A percentile compares a stretch with the other conserved stretches of the same genome.
Conservation (phyloP, 1,140 invertebrate species). For the Limonius californicus region DNA sequence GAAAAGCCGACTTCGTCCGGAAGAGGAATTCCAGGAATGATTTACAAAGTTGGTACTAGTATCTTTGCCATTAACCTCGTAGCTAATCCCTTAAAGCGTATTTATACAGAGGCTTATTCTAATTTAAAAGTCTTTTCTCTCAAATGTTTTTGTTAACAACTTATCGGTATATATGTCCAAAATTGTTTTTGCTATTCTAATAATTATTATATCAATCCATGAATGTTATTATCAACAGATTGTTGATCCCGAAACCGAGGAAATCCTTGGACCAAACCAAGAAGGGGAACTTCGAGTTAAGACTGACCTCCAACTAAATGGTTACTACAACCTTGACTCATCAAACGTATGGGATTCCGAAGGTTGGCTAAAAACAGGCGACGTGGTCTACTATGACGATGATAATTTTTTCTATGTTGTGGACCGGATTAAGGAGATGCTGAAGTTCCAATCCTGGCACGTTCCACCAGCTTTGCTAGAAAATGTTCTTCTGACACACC, state of each 20-base stretch:
- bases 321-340: conserved; percentile 50
- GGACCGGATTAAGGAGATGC: conserved; percentile 70
- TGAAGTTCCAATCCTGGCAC: conserved; percentile 57
- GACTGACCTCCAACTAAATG: conserved; percentile 51
- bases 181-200: no score
- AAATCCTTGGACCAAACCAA: conserved; percentile 48
- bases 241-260: conserved; percentile 48
- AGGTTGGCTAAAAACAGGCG: conserved; percentile 64
- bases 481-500: conserved; percentile 59
- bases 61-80: no score
- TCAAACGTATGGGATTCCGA: conserved; percentile 54
- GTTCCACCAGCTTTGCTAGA: conserved; percentile 57
- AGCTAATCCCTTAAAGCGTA: not conserved
- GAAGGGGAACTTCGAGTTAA: conserved; percentile 57
- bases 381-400: conserved; percentile 65
- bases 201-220: no score
- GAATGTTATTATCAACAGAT: not conserved
- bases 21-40: conserved; percentile 27
- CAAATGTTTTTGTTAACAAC: no score
- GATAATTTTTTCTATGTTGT: conserved; percentile 62
- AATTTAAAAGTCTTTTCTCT: no score
- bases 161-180: no score
- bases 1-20: conserved; percentile 35
- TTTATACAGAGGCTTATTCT: not conserved
- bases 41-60: conserved; percentile 31